Conservation (phyloP, 2,113 vertebrate species). For the Sinocyclocheilus rhinocerous region DNA sequence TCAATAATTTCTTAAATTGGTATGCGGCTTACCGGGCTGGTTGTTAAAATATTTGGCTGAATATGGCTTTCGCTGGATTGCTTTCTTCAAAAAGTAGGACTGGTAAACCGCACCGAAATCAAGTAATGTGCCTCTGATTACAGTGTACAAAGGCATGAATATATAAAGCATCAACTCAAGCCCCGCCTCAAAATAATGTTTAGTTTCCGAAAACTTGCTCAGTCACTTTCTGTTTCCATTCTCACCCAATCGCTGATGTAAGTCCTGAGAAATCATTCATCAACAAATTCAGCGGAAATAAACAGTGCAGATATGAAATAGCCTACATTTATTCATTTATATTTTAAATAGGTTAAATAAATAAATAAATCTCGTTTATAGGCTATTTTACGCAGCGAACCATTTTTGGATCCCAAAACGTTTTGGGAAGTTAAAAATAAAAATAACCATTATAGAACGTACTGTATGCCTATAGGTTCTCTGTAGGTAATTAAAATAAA, state of each 20-base stretch:
- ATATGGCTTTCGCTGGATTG: neutral
- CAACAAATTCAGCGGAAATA: neutral
- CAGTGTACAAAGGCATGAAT: neutral
- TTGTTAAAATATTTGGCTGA: neutral
- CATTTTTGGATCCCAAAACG: too few species aligned
- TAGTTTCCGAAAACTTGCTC: neutral
- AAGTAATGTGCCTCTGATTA: neutral
- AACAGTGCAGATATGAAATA: neutral
- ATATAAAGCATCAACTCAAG: neutral
- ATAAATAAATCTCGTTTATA: too few species aligned
- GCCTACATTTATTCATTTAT: too few species aligned
- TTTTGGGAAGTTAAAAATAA: too few species aligned
- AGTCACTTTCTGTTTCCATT: slow-evolving; percentile 26
- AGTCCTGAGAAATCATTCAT: neutral
- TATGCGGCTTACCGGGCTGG: neutral
- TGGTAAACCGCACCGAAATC: neutral
- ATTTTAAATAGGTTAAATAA: too few species aligned
- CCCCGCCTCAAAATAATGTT: neutral
- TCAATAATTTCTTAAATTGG: neutral
- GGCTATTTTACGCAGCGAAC: too few species aligned
- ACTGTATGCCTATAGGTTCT: too few species aligned
- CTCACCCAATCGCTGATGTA: neutral
- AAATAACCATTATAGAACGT: too few species aligned
- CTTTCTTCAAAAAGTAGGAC: neutral
- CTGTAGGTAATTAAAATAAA: too few species aligned